Conservation (phyloP, 2,797 vertebrate genomes). For the Knipowitschia caucasica region DNA sequence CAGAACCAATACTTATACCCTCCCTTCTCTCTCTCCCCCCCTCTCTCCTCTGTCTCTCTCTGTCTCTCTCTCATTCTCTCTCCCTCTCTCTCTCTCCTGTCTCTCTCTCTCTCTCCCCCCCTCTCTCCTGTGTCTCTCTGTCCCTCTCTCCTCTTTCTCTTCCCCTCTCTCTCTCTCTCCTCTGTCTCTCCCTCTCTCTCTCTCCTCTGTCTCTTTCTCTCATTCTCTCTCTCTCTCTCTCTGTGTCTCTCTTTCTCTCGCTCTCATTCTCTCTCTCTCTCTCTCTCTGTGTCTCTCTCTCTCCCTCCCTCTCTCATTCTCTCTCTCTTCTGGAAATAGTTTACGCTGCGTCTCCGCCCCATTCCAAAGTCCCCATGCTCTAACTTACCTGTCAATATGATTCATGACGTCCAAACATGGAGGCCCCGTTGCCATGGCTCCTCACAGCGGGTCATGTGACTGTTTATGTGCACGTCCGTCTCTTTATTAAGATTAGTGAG, state of each 20-base stretch:
- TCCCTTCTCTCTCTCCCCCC: neutral
- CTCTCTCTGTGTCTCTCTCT: neutral
- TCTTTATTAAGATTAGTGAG: slow-evolving; percentile 48
- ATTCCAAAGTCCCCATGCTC: slow-evolving; percentile 40
- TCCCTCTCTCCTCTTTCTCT: too few species aligned
- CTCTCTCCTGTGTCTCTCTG: too few species aligned
- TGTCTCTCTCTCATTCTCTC: too few species aligned
- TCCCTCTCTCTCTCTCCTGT: too few species aligned
- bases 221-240: too few species aligned
- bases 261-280: too few species aligned
- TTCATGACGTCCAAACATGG: slow-evolving; percentile 60
- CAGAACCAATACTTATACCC: too few species aligned
- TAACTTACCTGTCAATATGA: slow-evolving; percentile 54
- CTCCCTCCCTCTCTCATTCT: too few species aligned
- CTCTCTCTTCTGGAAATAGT: slow-evolving; percentile 12
- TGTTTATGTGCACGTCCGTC: slow-evolving; percentile 51
- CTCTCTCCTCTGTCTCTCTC: slow-evolving; percentile 48
- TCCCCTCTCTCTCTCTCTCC: too few species aligned
- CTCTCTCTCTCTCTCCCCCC: too few species aligned
- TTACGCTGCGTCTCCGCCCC: slow-evolving; percentile 24
- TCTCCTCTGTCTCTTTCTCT: neutral
- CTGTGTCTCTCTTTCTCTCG: too few species aligned
- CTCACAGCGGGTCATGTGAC: slow-evolving; percentile 35
- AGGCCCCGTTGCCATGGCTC: slow-evolving; percentile 42
- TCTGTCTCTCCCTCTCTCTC: neutral